Percentiles rank a stretch among this genome's conserved stretches.
Conservation (phyloP, 1,140 invertebrate genomes). For the Venustaconcha ellipsiformis region DNA sequence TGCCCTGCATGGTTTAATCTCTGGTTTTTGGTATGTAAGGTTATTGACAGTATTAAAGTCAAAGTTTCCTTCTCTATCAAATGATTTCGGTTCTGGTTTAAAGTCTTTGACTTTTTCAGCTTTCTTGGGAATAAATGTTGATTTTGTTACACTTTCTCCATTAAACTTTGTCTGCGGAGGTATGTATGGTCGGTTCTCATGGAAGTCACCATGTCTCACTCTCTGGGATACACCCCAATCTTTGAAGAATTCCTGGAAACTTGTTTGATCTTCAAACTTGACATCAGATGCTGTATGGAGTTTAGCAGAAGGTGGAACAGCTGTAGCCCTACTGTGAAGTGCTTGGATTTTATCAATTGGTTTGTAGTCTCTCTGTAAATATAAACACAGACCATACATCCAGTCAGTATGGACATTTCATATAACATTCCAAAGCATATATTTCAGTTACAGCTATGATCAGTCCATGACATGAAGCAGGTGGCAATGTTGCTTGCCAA, state of each 20-base stretch:
- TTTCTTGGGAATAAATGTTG: slow-evolving; percentile 49
- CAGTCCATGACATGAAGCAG: too few species aligned
- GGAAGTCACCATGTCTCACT: slow-evolving; percentile 58
- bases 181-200: slow-evolving; percentile 55
- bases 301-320: slow-evolving; percentile 25
- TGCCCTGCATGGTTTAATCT: slow-evolving; percentile 52
- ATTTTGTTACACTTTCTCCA: slow-evolving; percentile 46
- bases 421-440: background rate
- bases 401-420: background rate
- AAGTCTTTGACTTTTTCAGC: slow-evolving; percentile 37
- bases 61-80: slow-evolving; percentile 35
- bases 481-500: too few species aligned
- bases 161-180: slow-evolving; percentile 52
- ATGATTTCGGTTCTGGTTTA: slow-evolving; percentile 46
- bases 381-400: slow-evolving; percentile 3
- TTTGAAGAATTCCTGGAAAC: slow-evolving; percentile 56
- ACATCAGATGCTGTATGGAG: slow-evolving; percentile 33
- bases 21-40: slow-evolving; percentile 50
- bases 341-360: slow-evolving; percentile 47
- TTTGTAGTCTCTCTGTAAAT: slow-evolving; percentile 53
- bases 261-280: slow-evolving; percentile 57
- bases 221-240: slow-evolving; percentile 48
- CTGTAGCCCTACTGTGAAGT: slow-evolving; percentile 2
- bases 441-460: too few species aligned
- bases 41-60: slow-evolving; percentile 54